Evolutionary conservation across 23 tunicate species (phyloP).

Genomic region (Diplosoma virens): DNA sequence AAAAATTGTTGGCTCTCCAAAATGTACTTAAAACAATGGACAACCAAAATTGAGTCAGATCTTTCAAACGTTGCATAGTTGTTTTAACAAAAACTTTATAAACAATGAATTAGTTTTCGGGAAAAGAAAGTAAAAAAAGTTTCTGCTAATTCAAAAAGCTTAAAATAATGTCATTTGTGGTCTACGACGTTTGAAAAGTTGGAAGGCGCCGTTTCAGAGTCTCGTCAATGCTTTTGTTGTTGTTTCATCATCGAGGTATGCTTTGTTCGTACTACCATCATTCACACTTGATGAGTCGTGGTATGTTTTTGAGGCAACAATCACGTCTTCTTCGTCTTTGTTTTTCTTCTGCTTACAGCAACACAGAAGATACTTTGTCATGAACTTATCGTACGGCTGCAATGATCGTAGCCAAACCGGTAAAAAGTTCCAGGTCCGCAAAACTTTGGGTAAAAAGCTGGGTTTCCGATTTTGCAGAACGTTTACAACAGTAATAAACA

Average conservation of each 20-base stretch:
- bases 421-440: slow-evolving; percentile 74
- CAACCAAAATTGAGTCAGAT: no score
- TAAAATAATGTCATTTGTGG: no score
- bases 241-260: neutral
- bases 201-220: no score
- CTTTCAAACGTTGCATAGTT: no score
- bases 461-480: slow-evolving; percentile 53
- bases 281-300: neutral
- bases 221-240: no score
- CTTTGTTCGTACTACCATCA: neutral
- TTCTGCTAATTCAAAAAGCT: no score
- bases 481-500: slow-evolving; percentile 64
- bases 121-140: no score
- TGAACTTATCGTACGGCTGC: slow-evolving; percentile 72
- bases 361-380: slow-evolving; percentile 41
- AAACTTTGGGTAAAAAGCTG: slow-evolving; percentile 35
- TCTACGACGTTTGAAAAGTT: no score
- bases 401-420: slow-evolving; percentile 72
- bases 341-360: slow-evolving; percentile 18
- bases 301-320: neutral
- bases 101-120: no score
- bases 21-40: no score
- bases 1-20: no score
- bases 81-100: no score
- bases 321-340: slow-evolving; percentile 5